phyloP scores from a whole-genome alignment of 1,140 invertebrate species.

The Asobara japonica region DNA sequence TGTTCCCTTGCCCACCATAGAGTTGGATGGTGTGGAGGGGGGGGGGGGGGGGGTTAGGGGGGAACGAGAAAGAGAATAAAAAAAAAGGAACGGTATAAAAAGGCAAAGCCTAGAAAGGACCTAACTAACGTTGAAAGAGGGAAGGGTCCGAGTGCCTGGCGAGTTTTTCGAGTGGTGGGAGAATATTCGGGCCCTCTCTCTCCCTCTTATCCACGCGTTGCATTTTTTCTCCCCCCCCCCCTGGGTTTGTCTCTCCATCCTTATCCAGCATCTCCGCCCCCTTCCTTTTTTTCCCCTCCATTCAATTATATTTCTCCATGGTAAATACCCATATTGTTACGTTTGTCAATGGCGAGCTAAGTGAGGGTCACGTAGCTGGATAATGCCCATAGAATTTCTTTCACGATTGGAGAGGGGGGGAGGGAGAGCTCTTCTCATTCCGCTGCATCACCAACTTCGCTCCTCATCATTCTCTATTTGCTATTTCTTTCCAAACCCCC shows the following conservation, averaged over 20 bases:
- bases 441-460: conserved; percentile 7
- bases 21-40: conserved; percentile 42
- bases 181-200: not conserved
- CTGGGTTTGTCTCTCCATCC: not conserved
- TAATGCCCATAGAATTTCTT: conserved; percentile 39
- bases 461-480: conserved; percentile 15
- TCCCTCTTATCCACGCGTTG: conserved; percentile 36
- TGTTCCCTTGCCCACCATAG: conserved; percentile 45
- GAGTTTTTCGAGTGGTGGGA: conserved; percentile 22
- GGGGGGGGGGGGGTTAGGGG: conserved; percentile 42
- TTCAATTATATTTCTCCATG: conserved; percentile 66
- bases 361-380: conserved; percentile 61
- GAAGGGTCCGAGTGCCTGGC: conserved; percentile 45
- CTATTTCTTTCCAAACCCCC: conserved; percentile 14
- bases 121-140: conserved; percentile 55
- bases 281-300: conserved; percentile 39
- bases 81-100: conserved; percentile 60
- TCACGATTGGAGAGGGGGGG: conserved; percentile 11
- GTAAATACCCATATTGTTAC: conserved; percentile 68
- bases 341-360: conserved; percentile 66
- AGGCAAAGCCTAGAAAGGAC: conserved; percentile 64
- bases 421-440: conserved; percentile 17
- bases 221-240: conserved; percentile 41
- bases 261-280: not conserved
- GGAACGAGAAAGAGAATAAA: conserved; percentile 24